Percentiles rank a stretch among this genome's conserved stretches.
Evolutionary conservation across 1,140 invertebrate genomes (phyloP).

Genomic region (Hycleus phaleratus): DNA sequence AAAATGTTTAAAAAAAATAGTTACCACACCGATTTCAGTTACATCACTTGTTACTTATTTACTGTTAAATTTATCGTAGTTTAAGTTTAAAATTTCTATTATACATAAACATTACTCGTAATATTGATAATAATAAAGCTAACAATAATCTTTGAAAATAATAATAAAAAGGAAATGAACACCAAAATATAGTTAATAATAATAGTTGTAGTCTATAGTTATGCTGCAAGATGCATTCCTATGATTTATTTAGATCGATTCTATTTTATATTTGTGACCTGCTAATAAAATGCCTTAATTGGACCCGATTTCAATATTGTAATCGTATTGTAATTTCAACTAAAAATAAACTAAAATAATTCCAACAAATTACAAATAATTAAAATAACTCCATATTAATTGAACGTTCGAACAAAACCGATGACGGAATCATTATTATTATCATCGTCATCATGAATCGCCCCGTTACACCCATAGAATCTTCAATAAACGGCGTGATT

Average conservation of each 20-base stretch:
- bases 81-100: background rate
- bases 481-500: too few species aligned
- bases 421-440: too few species aligned
- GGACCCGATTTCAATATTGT: background rate
- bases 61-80: too few species aligned
- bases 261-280: conserved; percentile 1
- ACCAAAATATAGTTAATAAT: conserved; percentile 10
- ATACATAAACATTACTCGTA: conserved; percentile 8
- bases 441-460: too few species aligned
- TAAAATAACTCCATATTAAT: too few species aligned
- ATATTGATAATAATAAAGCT: conserved; percentile 1
- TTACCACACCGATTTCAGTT: conserved; percentile 11
- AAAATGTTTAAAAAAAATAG: background rate
- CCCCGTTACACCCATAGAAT: too few species aligned
- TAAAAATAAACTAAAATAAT: too few species aligned
- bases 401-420: too few species aligned
- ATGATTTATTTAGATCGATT: too few species aligned
- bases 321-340: too few species aligned
- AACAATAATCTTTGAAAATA: conserved; percentile 4
- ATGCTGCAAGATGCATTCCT: conserved; percentile 6
- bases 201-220: conserved; percentile 1
- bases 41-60: conserved; percentile 1
- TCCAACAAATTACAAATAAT: too few species aligned
- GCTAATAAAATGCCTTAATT: conserved; percentile 10
- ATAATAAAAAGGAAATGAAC: conserved; percentile 6